These are phyloP conservation scores for Tauraco erythrolophus DNA, from an alignment of 2,113 vertebrate genomes.

Conservation along the genomic window DNA sequence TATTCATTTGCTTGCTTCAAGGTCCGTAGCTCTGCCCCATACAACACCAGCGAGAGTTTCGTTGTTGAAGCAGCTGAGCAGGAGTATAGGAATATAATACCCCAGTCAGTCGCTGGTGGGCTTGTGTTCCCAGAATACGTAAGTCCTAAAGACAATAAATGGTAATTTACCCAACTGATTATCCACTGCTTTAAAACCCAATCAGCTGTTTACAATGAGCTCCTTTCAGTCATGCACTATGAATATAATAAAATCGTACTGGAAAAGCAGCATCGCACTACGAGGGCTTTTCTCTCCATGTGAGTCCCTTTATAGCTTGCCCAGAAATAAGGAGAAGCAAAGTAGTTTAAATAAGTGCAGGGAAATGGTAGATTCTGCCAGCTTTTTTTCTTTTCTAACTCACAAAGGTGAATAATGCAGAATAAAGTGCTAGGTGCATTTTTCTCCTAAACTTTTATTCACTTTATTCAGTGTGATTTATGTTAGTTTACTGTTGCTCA, in stretches of 20 bases:
- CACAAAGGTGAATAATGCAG: neutral
- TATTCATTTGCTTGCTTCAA: slow-evolving; percentile 68
- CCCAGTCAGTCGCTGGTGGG: neutral
- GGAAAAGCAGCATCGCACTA: neutral
- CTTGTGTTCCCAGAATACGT: neutral
- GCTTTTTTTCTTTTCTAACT: neutral
- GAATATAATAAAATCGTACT: neutral
- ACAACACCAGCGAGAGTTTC: neutral
- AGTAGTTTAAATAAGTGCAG: neutral
- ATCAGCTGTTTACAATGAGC: slow-evolving; percentile 35
- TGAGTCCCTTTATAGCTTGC: neutral
- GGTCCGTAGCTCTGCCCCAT: neutral
- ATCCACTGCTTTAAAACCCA: slow-evolving; percentile 50
- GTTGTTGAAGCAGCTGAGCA: neutral
- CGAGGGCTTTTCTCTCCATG: neutral
- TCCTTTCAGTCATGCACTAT: neutral
- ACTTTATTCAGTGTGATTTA: neutral
- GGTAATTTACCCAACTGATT: slow-evolving; percentile 40
- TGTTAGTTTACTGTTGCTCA: neutral
- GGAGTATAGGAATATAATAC: neutral
- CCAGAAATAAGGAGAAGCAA: neutral
- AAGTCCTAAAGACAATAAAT: slow-evolving; percentile 34
- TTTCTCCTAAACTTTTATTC: neutral
- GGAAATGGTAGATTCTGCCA: neutral
- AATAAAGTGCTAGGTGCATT: neutral